A percentile compares a stretch with the other conserved stretches of the same genome.
Evolutionary conservation across 2,797 vertebrate genomes (phyloP).

Genomic region (Xerus rutilus): DNA sequence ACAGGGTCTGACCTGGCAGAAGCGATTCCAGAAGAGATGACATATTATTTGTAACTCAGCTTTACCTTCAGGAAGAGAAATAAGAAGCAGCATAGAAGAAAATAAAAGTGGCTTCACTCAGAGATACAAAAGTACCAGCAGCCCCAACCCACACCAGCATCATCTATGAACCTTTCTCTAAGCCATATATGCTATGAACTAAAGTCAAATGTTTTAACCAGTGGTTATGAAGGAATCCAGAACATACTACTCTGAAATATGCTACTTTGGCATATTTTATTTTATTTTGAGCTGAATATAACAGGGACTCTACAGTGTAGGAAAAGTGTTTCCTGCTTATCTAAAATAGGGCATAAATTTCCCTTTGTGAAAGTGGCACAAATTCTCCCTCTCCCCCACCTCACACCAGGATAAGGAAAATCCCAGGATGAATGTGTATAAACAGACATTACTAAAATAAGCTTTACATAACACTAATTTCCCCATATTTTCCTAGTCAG

Average conservation of each 20-base stretch:
- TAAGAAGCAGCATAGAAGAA: background rate
- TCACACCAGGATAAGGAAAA: background rate
- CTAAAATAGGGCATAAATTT: background rate
- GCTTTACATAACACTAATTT: background rate
- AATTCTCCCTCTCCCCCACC: background rate
- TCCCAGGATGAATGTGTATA: background rate
- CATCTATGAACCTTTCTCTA: background rate
- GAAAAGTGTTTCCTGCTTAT: background rate
- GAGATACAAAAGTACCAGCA: background rate
- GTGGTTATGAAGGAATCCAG: background rate
- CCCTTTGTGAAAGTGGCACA: background rate
- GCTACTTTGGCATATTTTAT: no score
- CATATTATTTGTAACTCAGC: slow-evolving; percentile 1
- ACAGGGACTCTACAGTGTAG: background rate
- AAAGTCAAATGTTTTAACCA: background rate
- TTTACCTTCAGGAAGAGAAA: background rate
- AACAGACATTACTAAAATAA: background rate
- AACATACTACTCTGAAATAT: background rate
- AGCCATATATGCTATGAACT: background rate
- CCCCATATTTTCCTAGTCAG: background rate
- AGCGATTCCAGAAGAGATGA: background rate
- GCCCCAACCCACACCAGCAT: no score
- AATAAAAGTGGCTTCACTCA: background rate
- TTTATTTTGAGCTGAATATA: background rate
- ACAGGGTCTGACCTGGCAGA: background rate